Base-by-base conservation (phyloP, 1,140 invertebrate genomes). In the Drosophila yakuba region DNA sequence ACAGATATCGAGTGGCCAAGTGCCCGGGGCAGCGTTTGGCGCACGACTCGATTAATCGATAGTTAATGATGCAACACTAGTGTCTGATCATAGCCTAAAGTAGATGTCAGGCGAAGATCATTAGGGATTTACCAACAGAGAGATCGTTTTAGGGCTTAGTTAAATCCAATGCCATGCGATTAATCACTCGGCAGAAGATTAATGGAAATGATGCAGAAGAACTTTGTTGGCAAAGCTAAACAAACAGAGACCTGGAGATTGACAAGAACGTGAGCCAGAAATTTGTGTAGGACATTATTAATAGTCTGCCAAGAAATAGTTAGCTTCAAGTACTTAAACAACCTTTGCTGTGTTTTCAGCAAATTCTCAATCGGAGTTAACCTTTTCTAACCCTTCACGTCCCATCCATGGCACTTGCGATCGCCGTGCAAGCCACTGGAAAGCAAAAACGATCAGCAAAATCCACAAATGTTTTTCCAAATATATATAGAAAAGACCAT, bases 401-500 rank as follows among this genome's bases (percentile, higher is more conserved):
- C 28, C 48, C 10, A 17, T 15, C 4, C 17, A 47, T 12, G 1
- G 56, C 10, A n/a, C 36, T 4, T 20, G 39, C 12, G 15, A 47
- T 25, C 5, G 39, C n/a, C 43, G 28, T 17, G 11, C n/a, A 2
- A 28, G 38, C 23, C 55, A 66, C 47, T 52, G 28, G 15, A 51
- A 45, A 54, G 12, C n/a, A 38, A 41, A 60, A 57, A 38, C 52
- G 36, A 56, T 68, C 36, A 41, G 35, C 39, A 54, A 67, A 67
- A 45, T 51, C 64, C 28, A 68, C 64, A 68, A 35, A 43, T 45
- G 12, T 47, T 68, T 59, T 68, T 14, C 61, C 57, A 64, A 64
- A 62, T 56, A 45, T 54, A n/a, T 45, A 61, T 55, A 67, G 67
- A 75, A 80, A 77, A 80, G 38, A 72, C 78, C 74, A 85, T 86